Evolutionary conservation across 2,888 invertebrate species (phyloP).

Genomic region (Polyommatus icarus): DNA sequence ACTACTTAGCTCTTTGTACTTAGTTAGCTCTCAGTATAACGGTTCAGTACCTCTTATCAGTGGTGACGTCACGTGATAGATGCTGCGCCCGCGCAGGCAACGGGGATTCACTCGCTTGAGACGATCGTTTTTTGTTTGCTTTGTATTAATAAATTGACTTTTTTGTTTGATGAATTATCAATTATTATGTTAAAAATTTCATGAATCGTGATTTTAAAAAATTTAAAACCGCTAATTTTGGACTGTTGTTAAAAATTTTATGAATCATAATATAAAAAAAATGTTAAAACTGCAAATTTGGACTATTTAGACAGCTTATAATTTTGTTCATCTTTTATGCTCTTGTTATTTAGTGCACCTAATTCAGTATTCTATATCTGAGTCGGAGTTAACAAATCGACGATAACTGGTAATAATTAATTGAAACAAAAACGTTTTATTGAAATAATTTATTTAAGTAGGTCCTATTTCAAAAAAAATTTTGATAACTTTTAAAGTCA

Average conservation of each 20-base stretch:
- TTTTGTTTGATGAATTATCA: neutral
- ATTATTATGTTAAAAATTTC: too few species aligned
- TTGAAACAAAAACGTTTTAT: neutral
- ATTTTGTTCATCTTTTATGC: too few species aligned
- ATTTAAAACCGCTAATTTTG: too few species aligned
- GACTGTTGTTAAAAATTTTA: too few species aligned
- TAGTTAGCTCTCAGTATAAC: neutral
- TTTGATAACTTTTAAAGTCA: neutral
- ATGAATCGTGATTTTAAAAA: too few species aligned
- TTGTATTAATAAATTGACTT: neutral
- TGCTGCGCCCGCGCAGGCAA: neutral
- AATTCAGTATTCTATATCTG: too few species aligned
- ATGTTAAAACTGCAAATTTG: too few species aligned
- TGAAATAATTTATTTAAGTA: neutral
- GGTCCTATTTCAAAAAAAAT: neutral
- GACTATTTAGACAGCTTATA: too few species aligned
- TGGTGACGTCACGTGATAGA: neutral
- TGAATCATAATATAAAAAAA: too few species aligned
- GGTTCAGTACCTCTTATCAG: slow-evolving; percentile 16
- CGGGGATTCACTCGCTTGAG: slow-evolving; percentile 7
- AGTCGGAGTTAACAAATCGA: too few species aligned
- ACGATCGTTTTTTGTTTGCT: neutral
- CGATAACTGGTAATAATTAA: too few species aligned
- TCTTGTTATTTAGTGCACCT: too few species aligned
- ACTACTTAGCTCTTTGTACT: neutral